Percentiles rank a stretch among this genome's conserved stretches.
These are phyloP conservation scores for Cryptotis parvus DNA, from an alignment of 2,113 vertebrate species.

Conservation along the genomic window DNA sequence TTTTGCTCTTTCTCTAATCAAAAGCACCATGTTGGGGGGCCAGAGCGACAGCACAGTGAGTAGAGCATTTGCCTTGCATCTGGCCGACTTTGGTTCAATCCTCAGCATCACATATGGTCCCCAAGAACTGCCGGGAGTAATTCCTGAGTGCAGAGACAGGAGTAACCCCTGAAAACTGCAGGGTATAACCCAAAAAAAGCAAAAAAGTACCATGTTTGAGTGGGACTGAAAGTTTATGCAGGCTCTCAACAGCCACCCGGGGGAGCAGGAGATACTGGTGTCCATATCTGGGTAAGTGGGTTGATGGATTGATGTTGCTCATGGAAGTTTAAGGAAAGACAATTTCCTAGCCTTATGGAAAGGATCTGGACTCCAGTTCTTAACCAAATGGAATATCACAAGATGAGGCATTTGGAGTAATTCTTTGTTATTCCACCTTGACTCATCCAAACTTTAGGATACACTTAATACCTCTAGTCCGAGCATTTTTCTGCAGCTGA, in stretches of 20 bases:
- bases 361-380: background rate
- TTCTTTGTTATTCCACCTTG: background rate
- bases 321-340: background rate
- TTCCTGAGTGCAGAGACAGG: too few relatives aligned
- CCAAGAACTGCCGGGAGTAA: too few relatives aligned
- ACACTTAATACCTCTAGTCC: conserved; percentile 68
- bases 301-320: background rate
- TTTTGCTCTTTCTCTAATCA: background rate
- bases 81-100: too few relatives aligned
- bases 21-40: background rate
- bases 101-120: too few relatives aligned
- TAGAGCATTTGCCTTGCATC: too few relatives aligned
- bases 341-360: background rate
- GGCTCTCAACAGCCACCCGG: background rate
- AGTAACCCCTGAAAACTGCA: too few relatives aligned
- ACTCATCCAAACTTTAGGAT: conserved; percentile 20
- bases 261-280: background rate
- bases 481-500: conserved; percentile 75
- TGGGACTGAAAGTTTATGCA: background rate
- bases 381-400: background rate
- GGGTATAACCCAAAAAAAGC: too few relatives aligned
- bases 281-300: background rate
- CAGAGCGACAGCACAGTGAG: too few relatives aligned
- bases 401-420: conserved; percentile 28
- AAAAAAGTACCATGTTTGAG: background rate